Conservation (phyloP, 2,888 invertebrate genomes). For the Girardia tigrina region DNA sequence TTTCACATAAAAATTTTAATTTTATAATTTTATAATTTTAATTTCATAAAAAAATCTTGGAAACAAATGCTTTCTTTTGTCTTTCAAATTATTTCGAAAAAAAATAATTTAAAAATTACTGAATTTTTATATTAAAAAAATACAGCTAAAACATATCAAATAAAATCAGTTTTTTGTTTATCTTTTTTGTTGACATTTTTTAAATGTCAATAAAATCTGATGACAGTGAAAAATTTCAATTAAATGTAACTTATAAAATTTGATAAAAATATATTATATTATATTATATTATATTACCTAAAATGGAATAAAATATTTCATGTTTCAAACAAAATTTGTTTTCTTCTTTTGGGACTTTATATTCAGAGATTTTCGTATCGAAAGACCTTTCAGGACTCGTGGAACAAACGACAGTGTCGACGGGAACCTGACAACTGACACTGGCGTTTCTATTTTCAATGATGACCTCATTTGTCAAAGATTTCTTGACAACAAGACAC, state of each 20-base stretch:
- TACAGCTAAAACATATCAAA: too few relatives aligned
- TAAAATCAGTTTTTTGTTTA: too few relatives aligned
- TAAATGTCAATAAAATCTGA: too few relatives aligned
- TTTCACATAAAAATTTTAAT: too few relatives aligned
- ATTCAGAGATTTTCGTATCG: background rate
- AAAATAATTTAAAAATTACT: too few relatives aligned
- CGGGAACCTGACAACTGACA: background rate
- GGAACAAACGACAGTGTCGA: background rate
- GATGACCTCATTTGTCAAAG: background rate
- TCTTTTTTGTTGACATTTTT: too few relatives aligned
- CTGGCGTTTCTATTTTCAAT: background rate
- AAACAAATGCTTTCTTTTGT: too few relatives aligned
- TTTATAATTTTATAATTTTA: too few relatives aligned
- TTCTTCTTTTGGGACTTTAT: background rate
- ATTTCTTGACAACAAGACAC: slow-evolving; percentile 21
- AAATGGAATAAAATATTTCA: background rate
- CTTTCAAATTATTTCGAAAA: too few relatives aligned
- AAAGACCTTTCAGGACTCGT: background rate
- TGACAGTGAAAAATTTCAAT: background rate
- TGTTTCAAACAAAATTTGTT: background rate
- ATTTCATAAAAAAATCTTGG: too few relatives aligned
- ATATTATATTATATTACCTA: background rate
- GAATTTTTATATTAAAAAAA: too few relatives aligned
- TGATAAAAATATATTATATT: background rate
- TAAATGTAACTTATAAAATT: background rate